A percentile compares a stretch with the other conserved stretches of the same genome.
These are phyloP conservation scores for Poeciliopsis prolifica DNA, from an alignment of 2,113 vertebrate genomes.

Conservation along the genomic window DNA sequence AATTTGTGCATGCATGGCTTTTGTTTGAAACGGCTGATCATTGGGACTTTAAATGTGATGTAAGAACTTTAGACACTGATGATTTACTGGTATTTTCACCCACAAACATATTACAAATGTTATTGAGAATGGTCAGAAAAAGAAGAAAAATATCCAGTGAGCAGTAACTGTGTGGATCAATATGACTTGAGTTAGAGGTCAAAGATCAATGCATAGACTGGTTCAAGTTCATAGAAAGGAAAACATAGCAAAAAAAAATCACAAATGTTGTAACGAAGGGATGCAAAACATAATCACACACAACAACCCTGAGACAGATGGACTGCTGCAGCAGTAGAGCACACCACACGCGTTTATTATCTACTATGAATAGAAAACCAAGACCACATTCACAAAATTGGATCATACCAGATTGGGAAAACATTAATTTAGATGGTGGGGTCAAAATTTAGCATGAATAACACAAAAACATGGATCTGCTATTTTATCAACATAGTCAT, in stretches of 20 bases:
- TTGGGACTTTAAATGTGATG: too few species aligned
- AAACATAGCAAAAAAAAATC: neutral
- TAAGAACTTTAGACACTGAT: too few species aligned
- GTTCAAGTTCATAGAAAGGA: too few species aligned
- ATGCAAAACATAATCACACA: too few species aligned
- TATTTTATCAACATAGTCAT: neutral
- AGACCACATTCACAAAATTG: neutral
- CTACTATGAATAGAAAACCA: neutral
- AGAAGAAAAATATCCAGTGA: too few species aligned
- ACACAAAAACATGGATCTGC: neutral
- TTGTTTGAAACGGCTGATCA: neutral
- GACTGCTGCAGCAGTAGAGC: neutral
- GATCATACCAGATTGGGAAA: neutral
- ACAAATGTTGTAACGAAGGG: neutral
- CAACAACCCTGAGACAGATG: too few species aligned
- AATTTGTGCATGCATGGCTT: neutral
- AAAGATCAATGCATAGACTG: too few species aligned
- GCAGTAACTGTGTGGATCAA: too few species aligned
- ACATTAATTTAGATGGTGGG: neutral
- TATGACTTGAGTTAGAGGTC: too few species aligned
- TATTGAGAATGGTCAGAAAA: too few species aligned
- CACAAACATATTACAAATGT: too few species aligned
- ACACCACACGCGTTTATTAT: neutral
- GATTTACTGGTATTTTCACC: too few species aligned
- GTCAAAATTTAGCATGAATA: neutral